Percentiles rank a stretch among this genome's conserved stretches.
These are phyloP conservation scores for Dicrostonyx torquatus DNA, from an alignment of 2,797 vertebrate species.

Conservation along the genomic window DNA sequence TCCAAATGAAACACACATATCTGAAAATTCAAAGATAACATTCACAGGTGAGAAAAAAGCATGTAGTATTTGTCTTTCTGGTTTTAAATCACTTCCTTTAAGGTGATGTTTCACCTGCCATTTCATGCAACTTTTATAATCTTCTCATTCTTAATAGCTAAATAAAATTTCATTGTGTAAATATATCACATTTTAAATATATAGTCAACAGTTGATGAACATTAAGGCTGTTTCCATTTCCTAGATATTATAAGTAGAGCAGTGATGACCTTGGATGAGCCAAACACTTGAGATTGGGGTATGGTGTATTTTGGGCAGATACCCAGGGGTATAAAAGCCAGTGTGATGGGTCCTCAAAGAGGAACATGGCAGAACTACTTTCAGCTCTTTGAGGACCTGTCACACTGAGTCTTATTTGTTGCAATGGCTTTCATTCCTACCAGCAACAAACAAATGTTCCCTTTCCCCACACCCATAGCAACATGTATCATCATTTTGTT, in stretches of 20 bases:
- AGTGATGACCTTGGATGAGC: neutral
- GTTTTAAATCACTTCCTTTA: neutral
- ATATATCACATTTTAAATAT: neutral
- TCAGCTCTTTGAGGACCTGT: neutral
- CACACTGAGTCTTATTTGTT: neutral
- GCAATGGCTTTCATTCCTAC: neutral
- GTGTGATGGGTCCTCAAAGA: too few species aligned
- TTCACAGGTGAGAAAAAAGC: neutral
- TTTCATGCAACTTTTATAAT: neutral
- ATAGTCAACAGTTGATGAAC: neutral
- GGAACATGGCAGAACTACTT: neutral
- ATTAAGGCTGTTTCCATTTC: neutral
- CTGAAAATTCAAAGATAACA: neutral
- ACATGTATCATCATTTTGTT: neutral
- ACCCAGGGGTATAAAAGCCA: neutral
- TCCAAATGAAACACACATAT: neutral
- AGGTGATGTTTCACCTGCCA: neutral
- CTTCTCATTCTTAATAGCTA: neutral
- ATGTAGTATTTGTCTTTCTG: neutral
- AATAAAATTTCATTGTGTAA: neutral
- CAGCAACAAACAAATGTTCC: neutral
- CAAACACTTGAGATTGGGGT: neutral
- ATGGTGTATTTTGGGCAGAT: neutral
- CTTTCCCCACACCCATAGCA: neutral
- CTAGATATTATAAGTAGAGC: neutral